Evolutionary conservation across 2,888 invertebrate genomes (phyloP).

Genomic region (Melipona bicolor): DNA sequence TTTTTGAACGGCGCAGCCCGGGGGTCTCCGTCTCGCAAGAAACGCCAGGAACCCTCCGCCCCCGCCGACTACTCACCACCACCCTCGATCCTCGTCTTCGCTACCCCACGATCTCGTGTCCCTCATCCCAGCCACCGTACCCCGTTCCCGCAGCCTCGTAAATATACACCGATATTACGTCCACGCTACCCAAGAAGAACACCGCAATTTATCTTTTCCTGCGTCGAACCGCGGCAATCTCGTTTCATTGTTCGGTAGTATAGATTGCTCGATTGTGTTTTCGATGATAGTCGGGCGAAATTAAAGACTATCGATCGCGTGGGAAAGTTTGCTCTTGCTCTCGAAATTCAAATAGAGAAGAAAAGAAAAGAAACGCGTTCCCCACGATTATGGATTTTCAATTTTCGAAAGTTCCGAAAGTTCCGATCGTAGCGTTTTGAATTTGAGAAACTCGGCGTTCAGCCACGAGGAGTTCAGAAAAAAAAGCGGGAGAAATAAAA

Average conservation of each 20-base stretch:
- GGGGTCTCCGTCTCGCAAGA: conserved; percentile 77
- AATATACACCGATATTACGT: conserved; percentile 79
- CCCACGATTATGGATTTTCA: background rate
- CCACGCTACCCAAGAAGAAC: conserved; percentile 71
- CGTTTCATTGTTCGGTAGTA: conserved; percentile 60
- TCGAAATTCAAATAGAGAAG: background rate
- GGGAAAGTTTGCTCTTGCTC: background rate
- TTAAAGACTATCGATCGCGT: background rate
- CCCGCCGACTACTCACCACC: conserved; percentile 32
- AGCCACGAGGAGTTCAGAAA: too few species aligned
- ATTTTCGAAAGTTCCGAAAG: background rate
- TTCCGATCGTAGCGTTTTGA: background rate
- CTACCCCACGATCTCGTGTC: conserved; percentile 62
- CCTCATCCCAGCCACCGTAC: conserved; percentile 42
- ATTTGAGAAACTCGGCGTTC: background rate
- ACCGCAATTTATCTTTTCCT: conserved; percentile 77
- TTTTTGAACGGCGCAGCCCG: conserved; percentile 80
- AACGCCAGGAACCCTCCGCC: conserved; percentile 64
- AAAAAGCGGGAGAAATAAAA: too few species aligned
- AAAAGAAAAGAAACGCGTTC: too few species aligned
- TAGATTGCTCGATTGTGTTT: conserved; percentile 5
- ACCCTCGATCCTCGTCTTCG: conserved; percentile 46
- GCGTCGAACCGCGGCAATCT: conserved; percentile 72
- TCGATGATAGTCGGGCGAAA: conserved; percentile 17
- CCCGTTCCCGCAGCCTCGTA: conserved; percentile 69